Evolutionary conservation across 2,797 vertebrate genomes (phyloP), one percentile per base, ranked within the genome.

Genomic region (Hemitrygon akajei): DNA sequence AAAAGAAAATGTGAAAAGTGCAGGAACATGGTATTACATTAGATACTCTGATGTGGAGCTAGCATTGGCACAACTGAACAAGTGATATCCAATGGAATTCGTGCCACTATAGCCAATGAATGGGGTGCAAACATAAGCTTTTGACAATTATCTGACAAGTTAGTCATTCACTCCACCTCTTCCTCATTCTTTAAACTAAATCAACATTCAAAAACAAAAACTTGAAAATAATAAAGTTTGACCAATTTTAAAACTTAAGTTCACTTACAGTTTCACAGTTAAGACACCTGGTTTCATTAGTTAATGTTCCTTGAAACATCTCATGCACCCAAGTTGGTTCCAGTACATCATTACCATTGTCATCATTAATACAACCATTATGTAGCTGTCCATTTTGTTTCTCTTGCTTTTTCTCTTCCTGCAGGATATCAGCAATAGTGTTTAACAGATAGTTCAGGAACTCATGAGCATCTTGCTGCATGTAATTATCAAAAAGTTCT

Each of bases 271-370:
- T 98, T 97, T 97, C 97, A 96, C 97, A 97, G 0, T 97, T 97
- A 95, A 97, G 97, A 97, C 97, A 97, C 95, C 97, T 97, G 95
- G 97, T 97, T 96, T 97, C 97, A 87, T 97, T 97, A 94, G 98
- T 98, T 95, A 98, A 95, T 27, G 97, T 97, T 96, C 97, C 97
- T 96, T 97, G 97, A 96, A 97, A 97, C 95, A 97, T 97, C 95
- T 96, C 96, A 94, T 97, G 96, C 94, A 97, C 96, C 96, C 96
- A 97, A 0, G 96, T 97, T 69, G 97, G 97, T 95, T 97, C 97
- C 94, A 97, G 96, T 0, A 95, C 95, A 95, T 96, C 96, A 95
- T 95, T 96, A 92, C 99, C 98, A 14, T 96, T 98, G 95, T 98
- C 98, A 18, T 98, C 95, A 6, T 96, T 98, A 18, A 93, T 93